Conservation (phyloP, 92 coral and sea anemone genomes). For the Virgularia gustaviana region DNA sequence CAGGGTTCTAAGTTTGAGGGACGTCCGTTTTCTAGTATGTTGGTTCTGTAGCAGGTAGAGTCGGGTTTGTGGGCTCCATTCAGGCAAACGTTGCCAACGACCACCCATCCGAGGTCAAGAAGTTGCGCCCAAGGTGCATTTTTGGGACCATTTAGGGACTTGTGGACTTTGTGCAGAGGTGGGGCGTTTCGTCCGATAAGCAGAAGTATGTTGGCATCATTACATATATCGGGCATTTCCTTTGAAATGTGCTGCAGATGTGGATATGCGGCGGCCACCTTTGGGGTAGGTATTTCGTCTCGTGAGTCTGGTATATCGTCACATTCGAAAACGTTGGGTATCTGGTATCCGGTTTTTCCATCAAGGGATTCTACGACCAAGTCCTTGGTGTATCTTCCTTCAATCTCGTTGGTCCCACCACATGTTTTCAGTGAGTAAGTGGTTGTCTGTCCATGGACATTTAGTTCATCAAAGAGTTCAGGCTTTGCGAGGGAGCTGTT, state of each 20-base stretch:
- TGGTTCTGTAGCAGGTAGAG: slow-evolving; percentile 36
- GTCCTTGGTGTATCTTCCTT: slow-evolving; percentile 12
- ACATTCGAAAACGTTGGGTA: slow-evolving; percentile 28
- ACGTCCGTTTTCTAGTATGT: slow-evolving; percentile 52
- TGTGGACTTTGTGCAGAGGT: slow-evolving; percentile 54
- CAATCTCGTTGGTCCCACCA: background rate
- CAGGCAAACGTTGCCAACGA: slow-evolving; percentile 49
- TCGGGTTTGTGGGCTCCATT: slow-evolving; percentile 48
- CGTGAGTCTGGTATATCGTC: slow-evolving; percentile 19
- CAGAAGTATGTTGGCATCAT: slow-evolving; percentile 33
- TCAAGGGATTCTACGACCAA: slow-evolving; percentile 13
- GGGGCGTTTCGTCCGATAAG: slow-evolving; percentile 52
- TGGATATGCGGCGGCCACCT: slow-evolving; percentile 17
- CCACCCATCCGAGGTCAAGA: slow-evolving; percentile 59
- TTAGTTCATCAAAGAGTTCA: background rate
- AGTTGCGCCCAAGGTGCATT: slow-evolving; percentile 57
- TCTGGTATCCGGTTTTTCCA: background rate
- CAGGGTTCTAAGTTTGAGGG: slow-evolving; percentile 47
- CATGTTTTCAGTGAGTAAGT: background rate
- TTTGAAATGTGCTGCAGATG: slow-evolving; percentile 25
- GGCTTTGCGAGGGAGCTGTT: background rate
- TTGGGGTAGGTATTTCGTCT: slow-evolving; percentile 29
- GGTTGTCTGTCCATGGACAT: background rate
- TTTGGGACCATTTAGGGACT: slow-evolving; percentile 49
- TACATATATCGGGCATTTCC: slow-evolving; percentile 31